These are phyloP conservation scores for Clusia tigrina DNA, from an alignment of 2,888 invertebrate species.

Conservation along the genomic window DNA sequence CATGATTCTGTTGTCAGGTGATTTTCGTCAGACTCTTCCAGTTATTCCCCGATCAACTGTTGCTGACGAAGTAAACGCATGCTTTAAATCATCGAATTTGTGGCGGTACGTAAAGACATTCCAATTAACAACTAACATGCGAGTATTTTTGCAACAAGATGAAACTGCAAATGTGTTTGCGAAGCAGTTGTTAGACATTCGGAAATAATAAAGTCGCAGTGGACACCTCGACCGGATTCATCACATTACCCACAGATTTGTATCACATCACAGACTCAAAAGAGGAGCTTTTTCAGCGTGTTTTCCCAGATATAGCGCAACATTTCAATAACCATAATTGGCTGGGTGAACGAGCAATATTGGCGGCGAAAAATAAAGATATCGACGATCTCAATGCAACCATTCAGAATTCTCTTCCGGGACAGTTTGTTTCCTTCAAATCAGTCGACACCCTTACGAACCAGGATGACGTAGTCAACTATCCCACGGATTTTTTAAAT, in stretches of 20 bases:
- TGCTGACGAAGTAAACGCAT: conserved; percentile 38
- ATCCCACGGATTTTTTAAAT: too few relatives aligned
- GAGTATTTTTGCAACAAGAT: conserved; percentile 32
- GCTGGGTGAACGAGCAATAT: conserved; percentile 19
- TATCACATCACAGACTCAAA: conserved; percentile 23
- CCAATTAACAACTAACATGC: conserved; percentile 31
- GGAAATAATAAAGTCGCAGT: conserved; percentile 41
- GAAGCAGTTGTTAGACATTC: conserved; percentile 29
- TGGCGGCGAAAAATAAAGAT: conserved; percentile 18
- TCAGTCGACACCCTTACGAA: conserved; percentile 5
- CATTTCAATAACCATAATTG: conserved; percentile 20
- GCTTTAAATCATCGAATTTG: conserved; percentile 22
- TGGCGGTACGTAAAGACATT: conserved; percentile 29
- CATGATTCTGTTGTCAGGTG: conserved; percentile 42
- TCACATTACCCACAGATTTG: conserved; percentile 36
- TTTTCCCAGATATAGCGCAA: conserved; percentile 18
- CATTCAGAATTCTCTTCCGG: conserved; percentile 17
- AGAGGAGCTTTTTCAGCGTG: conserved; percentile 22
- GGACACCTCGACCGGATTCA: conserved; percentile 35
- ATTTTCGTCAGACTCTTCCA: conserved; percentile 48
- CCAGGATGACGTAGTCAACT: conserved; percentile 9
- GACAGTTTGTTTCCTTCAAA: conserved; percentile 7
- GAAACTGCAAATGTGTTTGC: conserved; percentile 25
- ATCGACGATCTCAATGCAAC: conserved; percentile 15
- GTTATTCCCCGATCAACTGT: conserved; percentile 35